A percentile compares a stretch with the other conserved stretches of the same genome.
These are phyloP conservation scores for Pseudococcus jackbeardsleyi DNA, from an alignment of 2,888 invertebrate genomes.

Conservation along the genomic window DNA sequence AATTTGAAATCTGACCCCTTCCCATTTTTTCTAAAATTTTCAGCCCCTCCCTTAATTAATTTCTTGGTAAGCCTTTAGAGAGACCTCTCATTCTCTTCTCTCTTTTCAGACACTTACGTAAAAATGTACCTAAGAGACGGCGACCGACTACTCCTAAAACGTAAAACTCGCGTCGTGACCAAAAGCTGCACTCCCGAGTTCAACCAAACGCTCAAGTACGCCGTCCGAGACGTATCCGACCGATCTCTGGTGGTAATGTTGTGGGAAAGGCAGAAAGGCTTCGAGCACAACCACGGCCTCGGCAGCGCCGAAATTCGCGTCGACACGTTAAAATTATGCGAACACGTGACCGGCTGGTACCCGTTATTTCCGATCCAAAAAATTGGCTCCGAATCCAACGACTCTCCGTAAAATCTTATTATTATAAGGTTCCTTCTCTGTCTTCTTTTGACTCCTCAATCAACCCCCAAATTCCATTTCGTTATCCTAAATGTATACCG, in stretches of 20 bases:
- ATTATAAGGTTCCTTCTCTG: neutral
- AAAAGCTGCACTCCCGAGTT: constrained; percentile 88
- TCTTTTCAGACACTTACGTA: constrained; percentile 87
- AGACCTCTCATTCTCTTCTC: neutral
- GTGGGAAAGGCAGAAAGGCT: constrained; percentile 91
- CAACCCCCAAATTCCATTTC: neutral
- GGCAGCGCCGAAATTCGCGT: constrained; percentile 90
- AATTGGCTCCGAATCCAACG: constrained; percentile 78
- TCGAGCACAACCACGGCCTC: constrained; percentile 84
- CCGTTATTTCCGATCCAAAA: constrained; percentile 90
- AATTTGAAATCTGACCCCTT: too few relatives aligned
- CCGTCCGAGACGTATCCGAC: constrained; percentile 72
- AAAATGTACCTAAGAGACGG: constrained; percentile 90
- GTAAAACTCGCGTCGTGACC: constrained; percentile 88
- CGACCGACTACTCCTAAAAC: constrained; percentile 89
- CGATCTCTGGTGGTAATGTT: constrained; percentile 90
- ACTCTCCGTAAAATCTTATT: constrained; percentile 71
- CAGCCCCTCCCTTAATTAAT: too few relatives aligned
- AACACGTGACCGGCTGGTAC: constrained; percentile 91
- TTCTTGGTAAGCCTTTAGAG: too few relatives aligned
- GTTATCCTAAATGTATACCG: neutral
- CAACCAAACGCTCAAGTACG: constrained; percentile 89
- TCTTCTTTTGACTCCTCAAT: neutral
- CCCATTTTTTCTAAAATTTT: too few relatives aligned
- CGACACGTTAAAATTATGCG: constrained; percentile 84